A percentile compares a stretch with the other conserved stretches of the same genome.
Evolutionary conservation across 2,888 invertebrate species (phyloP).

Genomic region (Chloroclystis v-ata): DNA sequence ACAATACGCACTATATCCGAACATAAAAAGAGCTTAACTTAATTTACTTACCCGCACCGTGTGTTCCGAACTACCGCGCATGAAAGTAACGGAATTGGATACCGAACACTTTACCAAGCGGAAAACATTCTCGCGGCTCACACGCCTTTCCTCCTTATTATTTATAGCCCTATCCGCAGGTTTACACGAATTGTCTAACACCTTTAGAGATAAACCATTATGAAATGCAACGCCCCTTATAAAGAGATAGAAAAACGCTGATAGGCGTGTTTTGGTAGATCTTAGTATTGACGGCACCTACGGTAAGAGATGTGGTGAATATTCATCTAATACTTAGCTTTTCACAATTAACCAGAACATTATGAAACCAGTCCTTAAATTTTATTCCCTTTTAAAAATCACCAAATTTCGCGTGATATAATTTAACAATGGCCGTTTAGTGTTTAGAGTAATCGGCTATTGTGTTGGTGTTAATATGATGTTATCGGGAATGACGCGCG

Average conservation of each 20-base stretch:
- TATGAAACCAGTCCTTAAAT: too few relatives aligned
- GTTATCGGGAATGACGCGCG: constrained; percentile 30
- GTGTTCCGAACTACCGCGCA: constrained; percentile 9
- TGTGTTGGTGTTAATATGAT: constrained; percentile 33
- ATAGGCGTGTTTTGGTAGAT: too few relatives aligned
- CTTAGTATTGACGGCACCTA: too few relatives aligned
- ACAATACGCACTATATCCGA: not conserved
- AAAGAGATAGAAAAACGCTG: too few relatives aligned
- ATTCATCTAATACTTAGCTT: too few relatives aligned
- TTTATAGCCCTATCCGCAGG: constrained; percentile 23
- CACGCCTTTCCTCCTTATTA: constrained; percentile 31
- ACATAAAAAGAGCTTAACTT: not conserved
- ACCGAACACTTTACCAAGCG: constrained; percentile 32
- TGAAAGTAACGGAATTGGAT: constrained; percentile 33
- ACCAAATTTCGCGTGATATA: too few relatives aligned
- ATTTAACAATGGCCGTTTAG: constrained; percentile 48
- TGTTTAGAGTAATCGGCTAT: constrained; percentile 25
- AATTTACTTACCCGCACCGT: not conserved
- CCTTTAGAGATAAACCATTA: too few relatives aligned
- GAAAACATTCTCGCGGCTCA: constrained; percentile 17
- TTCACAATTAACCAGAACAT: too few relatives aligned
- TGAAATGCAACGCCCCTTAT: too few relatives aligned
- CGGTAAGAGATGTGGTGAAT: too few relatives aligned
- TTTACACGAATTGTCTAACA: not conserved
- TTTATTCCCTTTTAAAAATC: too few relatives aligned